Evolutionary conservation across 2,113 vertebrate species (phyloP).

Genomic region (Narcine bancroftii): DNA sequence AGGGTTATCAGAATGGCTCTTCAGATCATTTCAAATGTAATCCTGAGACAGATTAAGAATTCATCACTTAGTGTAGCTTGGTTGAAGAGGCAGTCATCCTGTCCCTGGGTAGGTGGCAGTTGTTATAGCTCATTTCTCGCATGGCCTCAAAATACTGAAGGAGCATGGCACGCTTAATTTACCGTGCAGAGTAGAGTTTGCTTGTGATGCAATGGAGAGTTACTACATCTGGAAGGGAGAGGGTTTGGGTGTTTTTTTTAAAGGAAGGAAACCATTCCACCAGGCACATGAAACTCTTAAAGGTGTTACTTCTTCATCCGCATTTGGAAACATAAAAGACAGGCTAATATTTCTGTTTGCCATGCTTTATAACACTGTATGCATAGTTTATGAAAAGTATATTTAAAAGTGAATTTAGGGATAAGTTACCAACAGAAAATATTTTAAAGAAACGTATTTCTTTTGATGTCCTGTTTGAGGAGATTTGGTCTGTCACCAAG

Average conservation of each 20-base stretch:
- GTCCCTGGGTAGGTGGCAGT: constrained; percentile 34
- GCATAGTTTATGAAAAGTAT: background rate
- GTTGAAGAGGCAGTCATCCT: constrained; percentile 36
- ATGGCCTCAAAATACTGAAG: constrained; percentile 30
- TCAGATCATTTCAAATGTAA: constrained; percentile 33
- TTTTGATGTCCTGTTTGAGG: background rate
- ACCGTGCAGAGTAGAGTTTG: constrained; percentile 30
- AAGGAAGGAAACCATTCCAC: constrained; percentile 27
- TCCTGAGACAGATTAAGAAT: constrained; percentile 37
- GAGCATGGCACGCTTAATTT: constrained; percentile 34
- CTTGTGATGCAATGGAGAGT: background rate
- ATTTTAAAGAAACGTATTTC: background rate
- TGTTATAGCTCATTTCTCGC: constrained; percentile 36
- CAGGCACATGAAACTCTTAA: background rate
- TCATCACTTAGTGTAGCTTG: constrained; percentile 37
- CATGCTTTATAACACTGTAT: background rate
- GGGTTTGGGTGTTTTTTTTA: background rate
- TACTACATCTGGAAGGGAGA: constrained; percentile 25
- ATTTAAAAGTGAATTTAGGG: background rate
- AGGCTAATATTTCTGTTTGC: background rate
- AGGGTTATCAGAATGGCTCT: constrained; percentile 22
- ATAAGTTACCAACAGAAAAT: background rate
- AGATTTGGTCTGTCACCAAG: no score
- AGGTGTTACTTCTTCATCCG: background rate
- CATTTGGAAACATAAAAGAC: constrained; percentile 3